Base-by-base conservation (phyloP, 2,888 invertebrate genomes). In the Dicranocentrus wangi region DNA sequence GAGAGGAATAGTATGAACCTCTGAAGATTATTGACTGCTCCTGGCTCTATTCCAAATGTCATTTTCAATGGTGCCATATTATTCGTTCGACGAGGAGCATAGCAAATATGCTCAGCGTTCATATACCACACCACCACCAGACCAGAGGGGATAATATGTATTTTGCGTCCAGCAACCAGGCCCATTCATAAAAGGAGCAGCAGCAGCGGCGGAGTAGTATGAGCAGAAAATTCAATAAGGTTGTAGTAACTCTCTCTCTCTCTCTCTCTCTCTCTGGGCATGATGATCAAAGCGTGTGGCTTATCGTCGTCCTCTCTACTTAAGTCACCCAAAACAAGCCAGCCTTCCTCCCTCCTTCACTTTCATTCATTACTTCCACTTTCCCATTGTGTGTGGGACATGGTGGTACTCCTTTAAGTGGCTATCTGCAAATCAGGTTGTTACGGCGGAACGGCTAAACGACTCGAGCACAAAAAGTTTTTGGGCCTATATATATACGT, bases 21-120 rank as follows among this genome's bases (percentile, higher is more conserved):
- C 42, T 66, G 70, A 77, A 27, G 32, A 77, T 77, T 70, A 78
- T 78, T 70, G 78, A 71, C 78, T 78, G 51, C 65, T 71, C 32
- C 53, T 78, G 78, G 78, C 78, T 51, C 71, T n/a, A 61, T 70
- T 78, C 70, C 71, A 71, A 78, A 39, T 76, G 76, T 68, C 68
- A 68, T 68, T 76, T 77, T 77, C 77, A 77, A 77, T 76, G 69
- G 32, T 28, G 51, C 58, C n/a, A n/a, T n/a, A n/a, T n/a, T n/a
- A n/a, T n/a, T n/a, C n/a, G n/a, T n/a, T n/a, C n/a, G n/a, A n/a
- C n/a, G n/a, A n/a, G n/a, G n/a, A n/a, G n/a, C n/a, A n/a, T n/a
- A n/a, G n/a, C n/a, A n/a, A n/a, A n/a, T n/a, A n/a, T n/a, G 53
- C 28, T 42, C 77, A 69, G 17, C 58, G 61, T 27, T 42, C 53